Evolutionary conservation across 2,888 invertebrate genomes (phyloP), one percentile per base, ranked within the genome.

Genomic region (Crematogaster levior): DNA sequence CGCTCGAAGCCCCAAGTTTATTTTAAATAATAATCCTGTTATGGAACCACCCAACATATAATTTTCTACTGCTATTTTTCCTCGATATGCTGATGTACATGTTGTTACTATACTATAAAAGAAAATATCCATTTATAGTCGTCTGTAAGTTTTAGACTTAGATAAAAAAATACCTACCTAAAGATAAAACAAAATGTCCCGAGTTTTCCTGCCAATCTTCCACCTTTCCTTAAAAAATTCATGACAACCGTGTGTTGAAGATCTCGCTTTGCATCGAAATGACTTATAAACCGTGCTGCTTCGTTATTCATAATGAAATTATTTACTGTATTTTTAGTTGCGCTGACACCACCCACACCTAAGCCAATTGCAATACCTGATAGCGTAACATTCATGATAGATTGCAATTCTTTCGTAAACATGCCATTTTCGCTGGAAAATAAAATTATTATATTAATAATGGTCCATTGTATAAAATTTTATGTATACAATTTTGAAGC

Each of bases 261-360:
- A 90, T 95, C 95, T 95, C 96, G 96, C 96, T 97, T 97, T 3
- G 97, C 97, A 74, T 97, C 96, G 9, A 96, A 92, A 84, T 96
- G 96, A 72, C 95, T 95, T 70, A 94, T 94, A 93, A 96, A 97
- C 70, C 95, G 95, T 4, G 97, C 96, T 10, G 97, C 97, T 95
- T 97, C 96, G 94, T 97, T 97, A 86, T 95, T 97, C 92, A 96
- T 96, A 93, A 97, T 96, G 89, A 97, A 97, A 89, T 96, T 34
- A 3, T 79, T 3, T 9, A 51, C 10, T 1, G 97, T 95, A 4
- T 92, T 91, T 88, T 96, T 95, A 15, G 97, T 96, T 87, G 95
- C 94, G 3, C 95, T 92, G 60, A 96, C 87, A 0, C 95, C 96
- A 21, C 97, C 98, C 30, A 96, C 81, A 63, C 97, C 95, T 3